Conservation (phyloP, 2,888 invertebrate species). For the Cerastis leucographa region DNA sequence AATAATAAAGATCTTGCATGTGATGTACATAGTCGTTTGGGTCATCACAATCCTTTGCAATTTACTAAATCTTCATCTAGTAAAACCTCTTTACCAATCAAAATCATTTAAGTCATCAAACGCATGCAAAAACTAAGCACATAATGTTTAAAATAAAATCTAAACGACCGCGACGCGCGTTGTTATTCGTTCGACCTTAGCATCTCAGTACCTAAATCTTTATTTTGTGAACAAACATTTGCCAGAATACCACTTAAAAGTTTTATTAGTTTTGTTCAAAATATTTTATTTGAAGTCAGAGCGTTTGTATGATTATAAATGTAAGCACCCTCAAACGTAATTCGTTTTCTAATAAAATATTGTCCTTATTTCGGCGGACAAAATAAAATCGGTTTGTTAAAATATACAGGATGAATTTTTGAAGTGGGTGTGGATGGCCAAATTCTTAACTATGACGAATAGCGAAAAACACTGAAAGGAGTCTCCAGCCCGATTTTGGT, state of each 20-base stretch:
- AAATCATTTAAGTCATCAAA: background rate
- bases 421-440: background rate
- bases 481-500: too few relatives aligned
- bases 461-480: too few relatives aligned
- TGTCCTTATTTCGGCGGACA: background rate
- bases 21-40: background rate
- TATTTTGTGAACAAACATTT: constrained; percentile 41
- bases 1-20: background rate
- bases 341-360: constrained; percentile 30
- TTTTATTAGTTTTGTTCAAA: constrained; percentile 54
- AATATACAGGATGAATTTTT: background rate
- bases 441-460: too few relatives aligned
- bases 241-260: constrained; percentile 39
- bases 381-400: background rate
- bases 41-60: background rate
- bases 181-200: constrained; percentile 36
- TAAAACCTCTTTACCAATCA: background rate
- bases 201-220: constrained; percentile 25
- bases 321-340: constrained; percentile 8
- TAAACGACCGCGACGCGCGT: constrained; percentile 9
- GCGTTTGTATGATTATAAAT: constrained; percentile 15
- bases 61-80: background rate
- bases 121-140: constrained; percentile 8
- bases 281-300: constrained; percentile 46
- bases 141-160: constrained; percentile 19